Conservation (phyloP, 2,888 invertebrate genomes). For the Pherbina coryleti region DNA sequence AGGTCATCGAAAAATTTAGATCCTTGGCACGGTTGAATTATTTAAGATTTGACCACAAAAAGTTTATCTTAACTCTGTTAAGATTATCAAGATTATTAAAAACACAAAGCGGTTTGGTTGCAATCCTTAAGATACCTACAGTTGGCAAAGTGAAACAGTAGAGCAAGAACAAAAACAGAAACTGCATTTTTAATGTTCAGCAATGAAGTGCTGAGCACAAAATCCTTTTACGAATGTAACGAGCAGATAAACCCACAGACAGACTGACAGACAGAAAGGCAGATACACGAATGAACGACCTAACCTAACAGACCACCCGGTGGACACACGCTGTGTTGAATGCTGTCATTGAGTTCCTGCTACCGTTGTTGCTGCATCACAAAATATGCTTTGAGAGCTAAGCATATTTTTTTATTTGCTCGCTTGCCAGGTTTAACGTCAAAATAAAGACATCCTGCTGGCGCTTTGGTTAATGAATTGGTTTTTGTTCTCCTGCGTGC, state of each 20-base stretch:
- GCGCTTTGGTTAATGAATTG: not conserved
- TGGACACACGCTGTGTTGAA: conserved; percentile 32
- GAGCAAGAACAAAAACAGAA: not conserved
- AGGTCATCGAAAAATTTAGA: too few species aligned
- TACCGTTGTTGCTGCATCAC: not conserved
- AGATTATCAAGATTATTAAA: too few species aligned
- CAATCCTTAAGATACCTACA: not conserved
- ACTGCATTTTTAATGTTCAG: not conserved
- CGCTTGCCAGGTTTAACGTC: conserved; percentile 7
- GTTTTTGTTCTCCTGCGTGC: not conserved
- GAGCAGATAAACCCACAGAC: too few species aligned
- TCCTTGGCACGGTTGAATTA: too few species aligned
- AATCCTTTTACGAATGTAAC: too few species aligned
- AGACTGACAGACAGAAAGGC: too few species aligned
- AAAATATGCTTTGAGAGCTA: not conserved
- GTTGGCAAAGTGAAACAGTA: not conserved
- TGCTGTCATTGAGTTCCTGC: not conserved
- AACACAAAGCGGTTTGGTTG: not conserved
- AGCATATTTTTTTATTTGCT: not conserved
- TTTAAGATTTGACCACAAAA: too few species aligned
- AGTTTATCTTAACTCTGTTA: too few species aligned
- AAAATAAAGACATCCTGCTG: conserved; percentile 37
- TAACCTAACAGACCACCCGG: conserved; percentile 28
- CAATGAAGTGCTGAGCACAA: too few species aligned
- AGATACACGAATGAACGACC: not conserved